phyloP scores from a whole-genome alignment of 2,888 invertebrate genomes.

The Philereme transversata region DNA sequence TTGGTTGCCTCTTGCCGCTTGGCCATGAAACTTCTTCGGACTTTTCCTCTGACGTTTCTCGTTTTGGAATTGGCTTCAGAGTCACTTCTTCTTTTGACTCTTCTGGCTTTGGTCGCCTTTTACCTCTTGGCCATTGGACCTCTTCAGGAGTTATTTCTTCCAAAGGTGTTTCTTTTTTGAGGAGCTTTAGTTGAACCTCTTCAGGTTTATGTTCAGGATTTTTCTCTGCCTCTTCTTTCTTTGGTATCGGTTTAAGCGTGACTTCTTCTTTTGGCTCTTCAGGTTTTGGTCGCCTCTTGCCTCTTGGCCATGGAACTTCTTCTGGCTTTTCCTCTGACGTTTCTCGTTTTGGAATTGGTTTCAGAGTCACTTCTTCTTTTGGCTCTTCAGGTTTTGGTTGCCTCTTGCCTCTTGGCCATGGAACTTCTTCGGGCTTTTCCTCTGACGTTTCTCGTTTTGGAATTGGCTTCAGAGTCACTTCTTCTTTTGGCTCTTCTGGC shows the following conservation, averaged over 20 bases:
- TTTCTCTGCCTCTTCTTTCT: constrained; percentile 45
- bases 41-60: not conserved
- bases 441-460: constrained; percentile 15
- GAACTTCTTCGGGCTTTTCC: constrained; percentile 11
- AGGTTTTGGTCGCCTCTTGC: constrained; percentile 51
- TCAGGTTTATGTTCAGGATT: constrained; percentile 45
- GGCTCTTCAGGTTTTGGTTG: constrained; percentile 48
- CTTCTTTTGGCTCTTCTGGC: constrained; percentile 13
- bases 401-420: constrained; percentile 21
- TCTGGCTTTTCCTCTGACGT: constrained; percentile 36
- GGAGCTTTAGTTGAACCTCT: constrained; percentile 62
- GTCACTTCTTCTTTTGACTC: constrained; percentile 3
- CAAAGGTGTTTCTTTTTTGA: constrained; percentile 52
- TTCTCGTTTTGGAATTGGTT: constrained; percentile 9
- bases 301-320: constrained; percentile 43
- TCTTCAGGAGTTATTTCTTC: constrained; percentile 67
- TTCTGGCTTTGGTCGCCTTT: constrained; percentile 10
- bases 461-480: constrained; percentile 5
- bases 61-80: constrained; percentile 9
- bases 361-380: constrained; percentile 34
- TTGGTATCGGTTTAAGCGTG: constrained; percentile 59
- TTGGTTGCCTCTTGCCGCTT: constrained; percentile 8
- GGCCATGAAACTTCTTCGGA: constrained; percentile 7
- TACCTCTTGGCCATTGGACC: constrained; percentile 26
- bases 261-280: constrained; percentile 53